Evolutionary conservation across 2,888 invertebrate genomes (phyloP).

Genomic region (Galerucella pusilla): DNA sequence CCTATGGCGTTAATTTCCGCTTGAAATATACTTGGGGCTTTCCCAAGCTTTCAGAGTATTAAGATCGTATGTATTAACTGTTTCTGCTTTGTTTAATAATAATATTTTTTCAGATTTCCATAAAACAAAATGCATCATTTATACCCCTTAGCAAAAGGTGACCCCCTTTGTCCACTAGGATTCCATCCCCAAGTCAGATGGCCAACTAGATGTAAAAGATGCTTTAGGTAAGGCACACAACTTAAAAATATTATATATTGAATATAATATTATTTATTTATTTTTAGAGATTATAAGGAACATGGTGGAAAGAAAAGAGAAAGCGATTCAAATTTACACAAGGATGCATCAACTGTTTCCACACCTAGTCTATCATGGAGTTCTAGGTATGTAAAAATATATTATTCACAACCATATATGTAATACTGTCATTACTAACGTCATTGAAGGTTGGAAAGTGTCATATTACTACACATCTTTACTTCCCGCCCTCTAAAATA

Average conservation of each 20-base stretch:
- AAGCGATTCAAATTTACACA: slow-evolving; percentile 68
- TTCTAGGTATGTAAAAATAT: slow-evolving; percentile 60
- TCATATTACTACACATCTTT: too few species aligned
- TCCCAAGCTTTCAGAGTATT: too few species aligned
- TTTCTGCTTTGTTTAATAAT: neutral
- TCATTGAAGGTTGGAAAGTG: too few species aligned
- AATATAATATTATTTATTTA: neutral
- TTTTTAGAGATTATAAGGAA: slow-evolving; percentile 84
- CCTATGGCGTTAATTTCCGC: too few species aligned
- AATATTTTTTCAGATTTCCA: slow-evolving; percentile 28
- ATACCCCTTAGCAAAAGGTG: slow-evolving; percentile 84
- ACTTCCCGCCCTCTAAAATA: too few species aligned
- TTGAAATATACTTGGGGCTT: too few species aligned
- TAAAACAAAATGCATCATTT: slow-evolving; percentile 73
- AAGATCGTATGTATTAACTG: too few species aligned
- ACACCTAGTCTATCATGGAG: slow-evolving; percentile 81
- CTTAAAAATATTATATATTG: neutral
- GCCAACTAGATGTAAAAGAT: slow-evolving; percentile 93
- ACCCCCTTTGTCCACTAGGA: slow-evolving; percentile 90
- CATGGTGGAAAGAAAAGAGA: slow-evolving; percentile 82
- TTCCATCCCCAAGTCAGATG: slow-evolving; percentile 95
- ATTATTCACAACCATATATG: neutral
- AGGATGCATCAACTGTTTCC: slow-evolving; percentile 75
- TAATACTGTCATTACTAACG: too few species aligned
- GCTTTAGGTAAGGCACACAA: slow-evolving; percentile 74